These are phyloP conservation scores for Dolichotis patagonum DNA, from an alignment of 2,113 vertebrate species.

Conservation along the genomic window DNA sequence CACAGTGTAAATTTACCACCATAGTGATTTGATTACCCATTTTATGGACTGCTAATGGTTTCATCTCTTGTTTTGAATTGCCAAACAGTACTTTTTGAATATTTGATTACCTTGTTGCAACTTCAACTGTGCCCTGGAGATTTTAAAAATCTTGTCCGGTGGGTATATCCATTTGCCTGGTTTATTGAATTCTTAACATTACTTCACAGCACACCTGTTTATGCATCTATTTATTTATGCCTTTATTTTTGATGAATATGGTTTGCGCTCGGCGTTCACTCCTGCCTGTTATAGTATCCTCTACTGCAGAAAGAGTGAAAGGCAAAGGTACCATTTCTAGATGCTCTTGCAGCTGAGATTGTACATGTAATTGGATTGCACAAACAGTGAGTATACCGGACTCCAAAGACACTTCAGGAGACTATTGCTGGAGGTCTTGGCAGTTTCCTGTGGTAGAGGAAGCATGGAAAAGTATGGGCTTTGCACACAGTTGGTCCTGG, in stretches of 20 bases:
- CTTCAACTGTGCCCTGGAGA: neutral
- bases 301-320: neutral
- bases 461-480: neutral
- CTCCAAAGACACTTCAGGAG: neutral
- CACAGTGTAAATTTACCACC: neutral
- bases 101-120: neutral
- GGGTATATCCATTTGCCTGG: neutral
- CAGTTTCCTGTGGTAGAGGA: neutral
- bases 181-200: neutral
- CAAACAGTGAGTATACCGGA: neutral
- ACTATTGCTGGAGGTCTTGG: neutral
- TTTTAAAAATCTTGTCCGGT: neutral
- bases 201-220: neutral
- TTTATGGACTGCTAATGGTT: neutral
- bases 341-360: neutral
- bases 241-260: neutral
- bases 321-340: neutral
- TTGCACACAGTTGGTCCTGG: rapidly evolving
- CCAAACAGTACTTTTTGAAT: neutral
- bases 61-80: neutral
- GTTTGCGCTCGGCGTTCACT: neutral
- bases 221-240: neutral
- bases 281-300: neutral
- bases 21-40: neutral
- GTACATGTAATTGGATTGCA: neutral